A percentile compares a stretch with the other conserved stretches of the same genome.
phyloP scores from a whole-genome alignment of 2,888 invertebrate species.

The Chloroclystis v-ata region DNA sequence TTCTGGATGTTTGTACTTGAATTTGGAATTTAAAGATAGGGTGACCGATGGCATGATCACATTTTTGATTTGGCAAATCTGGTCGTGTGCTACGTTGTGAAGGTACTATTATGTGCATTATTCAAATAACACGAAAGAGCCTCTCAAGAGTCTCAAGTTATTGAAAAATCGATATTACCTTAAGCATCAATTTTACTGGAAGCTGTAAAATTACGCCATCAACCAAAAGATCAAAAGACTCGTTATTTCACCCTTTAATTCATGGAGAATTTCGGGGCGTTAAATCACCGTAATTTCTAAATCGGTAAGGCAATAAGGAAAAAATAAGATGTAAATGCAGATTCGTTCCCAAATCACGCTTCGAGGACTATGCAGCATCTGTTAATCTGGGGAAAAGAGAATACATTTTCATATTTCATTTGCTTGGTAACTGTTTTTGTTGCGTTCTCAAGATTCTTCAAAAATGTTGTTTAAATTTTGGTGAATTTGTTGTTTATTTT shows the following conservation, averaged over 20 bases:
- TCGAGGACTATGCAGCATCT: constrained; percentile 18
- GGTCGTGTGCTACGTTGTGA: too few species aligned
- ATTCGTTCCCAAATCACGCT: constrained; percentile 27
- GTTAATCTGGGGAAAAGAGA: constrained; percentile 20
- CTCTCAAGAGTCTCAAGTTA: too few species aligned
- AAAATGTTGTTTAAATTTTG: too few species aligned
- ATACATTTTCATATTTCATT: constrained; percentile 27
- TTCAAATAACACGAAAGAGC: too few species aligned
- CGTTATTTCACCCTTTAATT: constrained; percentile 17
- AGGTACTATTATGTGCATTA: too few species aligned
- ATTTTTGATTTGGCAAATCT: too few species aligned
- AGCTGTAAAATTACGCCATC: constrained; percentile 2
- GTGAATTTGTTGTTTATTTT: too few species aligned
- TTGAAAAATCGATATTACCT: too few species aligned
- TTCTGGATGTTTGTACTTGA: background rate
- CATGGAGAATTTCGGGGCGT: constrained; percentile 18
- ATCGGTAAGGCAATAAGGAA: constrained; percentile 27
- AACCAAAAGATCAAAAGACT: constrained; percentile 4
- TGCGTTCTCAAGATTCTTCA: too few species aligned
- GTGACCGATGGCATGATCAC: too few species aligned
- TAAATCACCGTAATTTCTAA: constrained; percentile 25
- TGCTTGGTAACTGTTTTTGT: constrained; percentile 2
- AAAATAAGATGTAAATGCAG: constrained; percentile 29
- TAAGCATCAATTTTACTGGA: background rate
- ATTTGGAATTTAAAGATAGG: background rate